phyloP scores from a whole-genome alignment of 2,888 invertebrate species.

The Hartigia nigra region DNA sequence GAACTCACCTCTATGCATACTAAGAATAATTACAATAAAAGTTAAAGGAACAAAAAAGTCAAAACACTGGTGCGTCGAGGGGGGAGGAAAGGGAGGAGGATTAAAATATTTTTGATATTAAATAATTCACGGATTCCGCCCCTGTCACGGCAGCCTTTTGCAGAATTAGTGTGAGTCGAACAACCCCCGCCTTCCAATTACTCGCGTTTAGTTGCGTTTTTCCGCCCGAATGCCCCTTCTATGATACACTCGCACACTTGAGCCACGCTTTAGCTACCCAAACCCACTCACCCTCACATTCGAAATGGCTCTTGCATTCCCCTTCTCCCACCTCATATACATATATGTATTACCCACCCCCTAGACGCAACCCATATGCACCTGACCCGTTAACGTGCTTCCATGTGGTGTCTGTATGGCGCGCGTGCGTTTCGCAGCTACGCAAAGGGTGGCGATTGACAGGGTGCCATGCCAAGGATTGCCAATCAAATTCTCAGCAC shows the following conservation, averaged over 20 bases:
- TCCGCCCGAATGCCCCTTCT: constrained; percentile 63
- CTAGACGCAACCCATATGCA: not conserved
- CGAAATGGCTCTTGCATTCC: constrained; percentile 16
- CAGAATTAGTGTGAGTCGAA: constrained; percentile 44
- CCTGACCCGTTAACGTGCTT: constrained; percentile 14
- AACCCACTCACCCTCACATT: constrained; percentile 53
- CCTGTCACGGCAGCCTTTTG: constrained; percentile 15
- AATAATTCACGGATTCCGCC: constrained; percentile 24
- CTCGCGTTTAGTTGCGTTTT: constrained; percentile 66
- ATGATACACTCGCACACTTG: constrained; percentile 62
- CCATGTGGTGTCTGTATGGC: constrained; percentile 15
- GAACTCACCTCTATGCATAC: not conserved
- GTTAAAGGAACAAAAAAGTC: not conserved
- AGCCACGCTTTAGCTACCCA: constrained; percentile 60
- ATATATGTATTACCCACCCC: not conserved
- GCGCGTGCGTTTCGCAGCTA: constrained; percentile 10
- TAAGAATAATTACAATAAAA: not conserved
- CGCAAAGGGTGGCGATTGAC: constrained; percentile 47
- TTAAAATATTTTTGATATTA: not conserved
- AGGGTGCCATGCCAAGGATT: constrained; percentile 43
- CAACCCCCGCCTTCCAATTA: constrained; percentile 58
- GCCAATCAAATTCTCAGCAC: constrained; percentile 47
- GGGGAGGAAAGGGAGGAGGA: too few relatives aligned
- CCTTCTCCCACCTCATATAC: constrained; percentile 18
- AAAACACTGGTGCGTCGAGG: not conserved